Conservation (phyloP, 1,140 invertebrate genomes). For the Bacillus rossius region DNA sequence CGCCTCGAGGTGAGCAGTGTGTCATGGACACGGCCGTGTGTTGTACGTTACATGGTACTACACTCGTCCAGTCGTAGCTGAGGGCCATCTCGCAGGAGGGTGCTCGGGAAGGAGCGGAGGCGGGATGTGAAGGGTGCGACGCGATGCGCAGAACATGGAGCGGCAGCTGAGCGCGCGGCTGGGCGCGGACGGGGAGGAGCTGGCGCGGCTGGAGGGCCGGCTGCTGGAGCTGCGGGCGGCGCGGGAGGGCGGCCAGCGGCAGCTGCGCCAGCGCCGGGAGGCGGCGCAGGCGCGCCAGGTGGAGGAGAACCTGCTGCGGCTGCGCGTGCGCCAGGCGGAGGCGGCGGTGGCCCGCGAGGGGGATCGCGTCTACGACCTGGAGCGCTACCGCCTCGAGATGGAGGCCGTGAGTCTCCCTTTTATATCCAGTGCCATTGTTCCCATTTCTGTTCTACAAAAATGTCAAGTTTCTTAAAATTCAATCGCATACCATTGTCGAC, state of each 20-base stretch:
- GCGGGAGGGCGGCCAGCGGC: constrained; percentile 51
- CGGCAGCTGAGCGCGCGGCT: constrained; percentile 40
- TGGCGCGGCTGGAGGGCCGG: constrained; percentile 37
- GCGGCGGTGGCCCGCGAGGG: constrained; percentile 49
- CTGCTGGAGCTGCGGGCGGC: constrained; percentile 41
- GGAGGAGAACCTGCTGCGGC: constrained; percentile 53
- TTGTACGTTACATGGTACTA: too few species aligned
- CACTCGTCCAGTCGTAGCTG: too few species aligned
- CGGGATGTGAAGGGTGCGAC: too few species aligned
- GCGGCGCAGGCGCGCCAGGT: constrained; percentile 50
- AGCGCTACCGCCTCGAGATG: constrained; percentile 51
- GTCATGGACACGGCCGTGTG: too few species aligned
- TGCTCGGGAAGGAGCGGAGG: too few species aligned
- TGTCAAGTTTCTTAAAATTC: too few species aligned
- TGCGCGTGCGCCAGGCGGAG: constrained; percentile 51
- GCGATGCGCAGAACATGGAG: constrained; percentile 44
- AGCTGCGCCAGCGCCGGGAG: constrained; percentile 40
- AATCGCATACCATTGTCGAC: too few species aligned
- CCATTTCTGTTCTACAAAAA: too few species aligned
- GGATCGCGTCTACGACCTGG: constrained; percentile 50
- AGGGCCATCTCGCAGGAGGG: too few species aligned
- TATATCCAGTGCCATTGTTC: too few species aligned
- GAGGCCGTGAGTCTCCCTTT: constrained; percentile 45
- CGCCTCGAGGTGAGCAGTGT: constrained; percentile 1
- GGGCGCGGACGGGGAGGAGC: constrained; percentile 35